Conservation (phyloP, 2,797 vertebrate species). For the Adelosebastes latens region DNA sequence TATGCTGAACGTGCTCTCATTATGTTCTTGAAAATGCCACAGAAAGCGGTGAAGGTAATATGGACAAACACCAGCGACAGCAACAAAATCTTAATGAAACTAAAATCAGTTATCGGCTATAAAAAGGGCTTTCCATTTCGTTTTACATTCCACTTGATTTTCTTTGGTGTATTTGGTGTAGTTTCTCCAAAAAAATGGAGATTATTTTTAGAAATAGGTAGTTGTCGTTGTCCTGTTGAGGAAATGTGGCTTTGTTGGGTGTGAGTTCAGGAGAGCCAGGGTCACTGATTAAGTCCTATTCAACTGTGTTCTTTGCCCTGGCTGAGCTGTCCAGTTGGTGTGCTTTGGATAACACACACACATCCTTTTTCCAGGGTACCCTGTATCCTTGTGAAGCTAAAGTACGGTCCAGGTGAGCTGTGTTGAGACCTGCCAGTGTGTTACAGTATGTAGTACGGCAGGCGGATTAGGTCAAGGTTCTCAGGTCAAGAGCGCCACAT, state of each 20-base stretch:
- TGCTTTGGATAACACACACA: background rate
- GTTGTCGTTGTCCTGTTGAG: slow-evolving; percentile 45
- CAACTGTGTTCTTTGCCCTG: background rate
- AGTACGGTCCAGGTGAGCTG: slow-evolving; percentile 10
- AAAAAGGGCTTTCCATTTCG: slow-evolving; percentile 18
- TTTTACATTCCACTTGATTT: slow-evolving; percentile 38
- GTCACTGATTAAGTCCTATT: background rate
- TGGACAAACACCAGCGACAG: slow-evolving; percentile 9
- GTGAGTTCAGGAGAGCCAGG: background rate
- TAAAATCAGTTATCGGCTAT: slow-evolving; percentile 12
- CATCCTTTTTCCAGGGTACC: background rate
- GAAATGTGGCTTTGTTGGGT: background rate
- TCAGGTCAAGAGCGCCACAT: background rate
- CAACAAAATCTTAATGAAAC: slow-evolving; percentile 16
- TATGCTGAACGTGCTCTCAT: background rate
- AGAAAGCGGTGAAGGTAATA: background rate
- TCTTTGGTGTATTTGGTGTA: slow-evolving; percentile 23
- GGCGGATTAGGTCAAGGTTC: background rate
- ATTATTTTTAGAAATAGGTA: slow-evolving; percentile 67
- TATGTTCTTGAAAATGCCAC: slow-evolving; percentile 1
- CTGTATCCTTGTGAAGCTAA: background rate
- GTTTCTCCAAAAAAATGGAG: slow-evolving; percentile 29
- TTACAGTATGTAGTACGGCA: background rate
- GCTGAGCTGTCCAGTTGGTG: background rate
- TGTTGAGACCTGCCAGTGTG: slow-evolving; percentile 5